These are phyloP conservation scores for Phalloptychus januarius DNA, from an alignment of 2,797 vertebrate genomes.

Conservation along the genomic window DNA sequence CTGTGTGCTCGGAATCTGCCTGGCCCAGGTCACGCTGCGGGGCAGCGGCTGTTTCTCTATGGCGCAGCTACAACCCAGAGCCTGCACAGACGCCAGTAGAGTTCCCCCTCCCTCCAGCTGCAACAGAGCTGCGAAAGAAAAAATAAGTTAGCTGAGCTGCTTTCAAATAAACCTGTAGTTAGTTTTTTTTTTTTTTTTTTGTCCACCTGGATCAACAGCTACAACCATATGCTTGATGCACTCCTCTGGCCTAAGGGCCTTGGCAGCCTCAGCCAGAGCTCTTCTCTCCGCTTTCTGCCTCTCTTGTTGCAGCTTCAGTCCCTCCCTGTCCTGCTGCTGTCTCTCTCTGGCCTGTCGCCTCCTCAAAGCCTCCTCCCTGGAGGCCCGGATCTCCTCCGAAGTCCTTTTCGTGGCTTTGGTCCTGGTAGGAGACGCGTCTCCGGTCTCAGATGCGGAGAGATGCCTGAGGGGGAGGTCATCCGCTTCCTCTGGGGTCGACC, in stretches of 20 bases:
- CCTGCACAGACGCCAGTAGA: constrained; percentile 84
- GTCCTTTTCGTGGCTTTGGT: constrained; percentile 59
- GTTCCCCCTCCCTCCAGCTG: constrained; percentile 87
- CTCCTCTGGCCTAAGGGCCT: constrained; percentile 85
- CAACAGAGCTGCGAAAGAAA: constrained; percentile 77
- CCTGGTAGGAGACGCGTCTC: constrained; percentile 30
- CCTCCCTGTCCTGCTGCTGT: constrained; percentile 61
- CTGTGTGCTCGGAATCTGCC: constrained; percentile 67
- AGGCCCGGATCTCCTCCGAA: constrained; percentile 58
- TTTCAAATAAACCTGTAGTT: background rate
- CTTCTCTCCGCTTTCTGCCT: constrained; percentile 76
- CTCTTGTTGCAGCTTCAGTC: constrained; percentile 54
- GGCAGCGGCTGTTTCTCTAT: constrained; percentile 85
- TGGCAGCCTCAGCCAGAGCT: constrained; percentile 70
- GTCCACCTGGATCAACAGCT: constrained; percentile 86
- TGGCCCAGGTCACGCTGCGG: constrained; percentile 87
- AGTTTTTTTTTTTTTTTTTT: background rate
- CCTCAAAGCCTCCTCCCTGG: constrained; percentile 57
- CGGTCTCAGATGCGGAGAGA: background rate
- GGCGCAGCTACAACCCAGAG: constrained; percentile 84
- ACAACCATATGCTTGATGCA: constrained; percentile 88
- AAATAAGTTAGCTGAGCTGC: background rate
- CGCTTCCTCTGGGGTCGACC: background rate
- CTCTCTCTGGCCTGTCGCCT: constrained; percentile 60
- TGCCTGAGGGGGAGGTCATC: background rate